Evolutionary conservation across 1,140 invertebrate genomes (phyloP).

Genomic region (Campoletis sonorensis): DNA sequence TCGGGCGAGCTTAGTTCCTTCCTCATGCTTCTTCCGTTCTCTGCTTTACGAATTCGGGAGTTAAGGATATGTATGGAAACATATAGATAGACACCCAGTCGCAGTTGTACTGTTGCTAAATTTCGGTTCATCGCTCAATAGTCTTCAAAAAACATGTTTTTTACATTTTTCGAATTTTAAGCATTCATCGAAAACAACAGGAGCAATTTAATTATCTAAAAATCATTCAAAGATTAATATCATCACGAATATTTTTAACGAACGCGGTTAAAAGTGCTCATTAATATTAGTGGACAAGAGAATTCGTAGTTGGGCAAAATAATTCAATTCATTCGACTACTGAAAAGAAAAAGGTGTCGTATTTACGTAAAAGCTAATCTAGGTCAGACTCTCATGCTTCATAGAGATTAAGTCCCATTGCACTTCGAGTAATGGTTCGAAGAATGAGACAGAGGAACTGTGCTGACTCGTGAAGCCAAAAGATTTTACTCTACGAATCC

Average conservation of each 20-base stretch:
- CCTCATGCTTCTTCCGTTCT: conserved; percentile 32
- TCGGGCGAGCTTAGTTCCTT: conserved; percentile 38
- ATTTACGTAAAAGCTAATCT: background rate
- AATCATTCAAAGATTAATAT: too few species aligned
- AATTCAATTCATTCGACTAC: background rate
- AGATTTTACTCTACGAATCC: background rate
- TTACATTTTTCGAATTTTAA: too few species aligned
- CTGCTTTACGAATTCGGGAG: conserved; percentile 21
- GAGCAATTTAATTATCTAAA: too few species aligned
- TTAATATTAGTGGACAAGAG: conserved; percentile 24
- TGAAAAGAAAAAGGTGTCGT: background rate
- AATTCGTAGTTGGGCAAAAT: background rate
- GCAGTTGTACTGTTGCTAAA: background rate
- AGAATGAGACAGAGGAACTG: background rate
- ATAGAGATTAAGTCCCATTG: background rate
- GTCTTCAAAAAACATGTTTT: background rate
- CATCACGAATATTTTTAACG: too few species aligned
- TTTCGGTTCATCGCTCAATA: background rate
- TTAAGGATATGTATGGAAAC: background rate
- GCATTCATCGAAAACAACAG: too few species aligned
- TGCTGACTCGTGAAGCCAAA: conserved; percentile 9
- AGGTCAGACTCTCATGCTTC: background rate
- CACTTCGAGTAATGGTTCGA: background rate
- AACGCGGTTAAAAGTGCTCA: background rate
- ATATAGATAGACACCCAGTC: background rate